Base-by-base conservation (phyloP, 2,888 invertebrate species). In the Baccha elongata region DNA sequence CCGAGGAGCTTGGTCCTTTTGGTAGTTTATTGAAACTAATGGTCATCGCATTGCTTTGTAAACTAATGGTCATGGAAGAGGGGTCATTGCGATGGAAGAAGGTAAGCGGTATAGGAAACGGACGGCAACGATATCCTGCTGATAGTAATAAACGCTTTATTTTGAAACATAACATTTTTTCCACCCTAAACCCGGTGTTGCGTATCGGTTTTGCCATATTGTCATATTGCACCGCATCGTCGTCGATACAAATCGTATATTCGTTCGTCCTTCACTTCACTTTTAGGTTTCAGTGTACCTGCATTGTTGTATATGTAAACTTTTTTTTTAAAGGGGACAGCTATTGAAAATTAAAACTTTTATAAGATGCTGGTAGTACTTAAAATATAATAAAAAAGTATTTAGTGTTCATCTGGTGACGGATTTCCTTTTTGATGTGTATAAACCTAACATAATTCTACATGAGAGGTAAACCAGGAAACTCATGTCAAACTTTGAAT, bases 131-230 rank as follows among this genome's bases (percentile, higher is more conserved):
- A 74, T 65, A 58, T 75, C 81, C 81, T 53, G 81, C 76, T 71
- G 60, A 81, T 71, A 71, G 62, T 62, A 42, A 55, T 79, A 75
- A 75, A 65, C 44, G 37, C 58, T 44, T 62, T 74, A 64, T 74
- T 73, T 68, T 15, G 29, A 55, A 71, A 72, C 26, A 72, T 42
- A 55, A 29, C 35, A 69, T 64, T 21, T 44, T 29, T 44, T 81
- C n/a, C 76, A 52, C 76, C 81, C 81, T 76, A 71, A 75, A 40
- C 37, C 46, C 81, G 65, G 52, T 76, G 71, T 81, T 81, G 65
- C 81, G 76, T 76, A 76, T 81, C 81, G 65, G 37, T 60, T 69
- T 58, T 67, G 65, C 76, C 65, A 81, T 81, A 71, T 53, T 71
- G 71, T 46, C 69, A 48, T 52, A 52, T 32, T 58, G 53, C 40